Conservation (phyloP, 2,113 vertebrate species). For the Mormoops blainvillei region DNA sequence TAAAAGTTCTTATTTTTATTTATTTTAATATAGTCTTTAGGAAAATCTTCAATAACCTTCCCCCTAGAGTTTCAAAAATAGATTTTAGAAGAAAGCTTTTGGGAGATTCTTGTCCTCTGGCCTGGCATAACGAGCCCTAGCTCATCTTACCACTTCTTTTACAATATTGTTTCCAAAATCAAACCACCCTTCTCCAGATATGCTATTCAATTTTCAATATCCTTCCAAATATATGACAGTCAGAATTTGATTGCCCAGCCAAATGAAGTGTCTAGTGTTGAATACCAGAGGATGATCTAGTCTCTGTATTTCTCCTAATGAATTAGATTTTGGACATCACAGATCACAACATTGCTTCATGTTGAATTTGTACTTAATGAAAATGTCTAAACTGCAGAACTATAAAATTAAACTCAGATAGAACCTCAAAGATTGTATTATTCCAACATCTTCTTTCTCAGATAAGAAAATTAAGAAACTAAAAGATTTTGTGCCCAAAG, state of each 20-base stretch:
- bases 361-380: background rate
- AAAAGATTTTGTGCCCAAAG: background rate
- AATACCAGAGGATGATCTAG: background rate
- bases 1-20: background rate
- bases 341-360: background rate
- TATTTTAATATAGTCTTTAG: background rate
- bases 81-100: background rate
- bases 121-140: background rate
- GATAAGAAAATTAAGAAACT: background rate
- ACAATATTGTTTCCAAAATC: background rate
- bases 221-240: slow-evolving; percentile 10
- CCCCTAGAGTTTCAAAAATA: background rate
- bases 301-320: background rate
- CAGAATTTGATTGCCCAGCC: slow-evolving; percentile 1
- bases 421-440: background rate
- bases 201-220: background rate
- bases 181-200: background rate
- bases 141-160: background rate
- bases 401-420: slow-evolving; percentile 13
- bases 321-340: background rate
- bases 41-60: background rate
- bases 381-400: background rate
- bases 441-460: background rate
- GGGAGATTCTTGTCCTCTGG: background rate
- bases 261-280: background rate